Base-by-base conservation (phyloP, 2,113 vertebrate genomes). In the Tachuris rubrigastra region DNA sequence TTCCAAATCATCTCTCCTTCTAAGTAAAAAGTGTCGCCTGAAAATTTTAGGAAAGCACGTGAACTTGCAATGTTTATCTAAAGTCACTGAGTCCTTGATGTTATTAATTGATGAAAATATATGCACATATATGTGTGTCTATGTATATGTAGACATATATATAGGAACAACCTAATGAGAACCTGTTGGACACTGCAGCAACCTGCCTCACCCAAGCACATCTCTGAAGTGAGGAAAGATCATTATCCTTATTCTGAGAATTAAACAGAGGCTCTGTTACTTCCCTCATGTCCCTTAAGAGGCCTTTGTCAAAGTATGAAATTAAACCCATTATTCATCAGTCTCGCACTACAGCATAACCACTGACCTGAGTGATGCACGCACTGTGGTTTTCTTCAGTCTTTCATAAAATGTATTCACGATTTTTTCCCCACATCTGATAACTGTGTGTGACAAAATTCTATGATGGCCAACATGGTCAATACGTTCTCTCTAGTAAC, bases 301-400 rank as follows among this genome's bases (percentile, higher is more conserved):
- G 77, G 65, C 71, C 67, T 71, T 81, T 84, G 82, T 60, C 79
- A 94, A 88, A 88, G 33, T 60, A 72, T 63, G 80, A 94, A 88
- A 96, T 93, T 80, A 91, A 91, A 96, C 24, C 44, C 72, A 63
- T 94, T 92, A 84, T 74, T 96, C 82, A 93, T 37, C 44, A 30
- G 75, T 55, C 67, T 80, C 47, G 13, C 30, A 21, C 59, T 67
- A 31, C 59, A 74, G 55, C 88, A 13, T 67, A 83, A 86, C 60
- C 27, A 37, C 72, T 96, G 90, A 83, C 75, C 85, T 53, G 90
- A 72, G 42, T 75, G 96, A 94, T 77, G 68, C 92, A 84, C 82
- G 60, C 21, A 12, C 42, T 83, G 83, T 52, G 59, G 53, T 44
- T 58, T 22, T 59, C 71, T 71, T 87, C 52, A 71, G 53, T 83